Conservation (phyloP, 2,113 vertebrate genomes). For the Delphinapterus leucas region DNA sequence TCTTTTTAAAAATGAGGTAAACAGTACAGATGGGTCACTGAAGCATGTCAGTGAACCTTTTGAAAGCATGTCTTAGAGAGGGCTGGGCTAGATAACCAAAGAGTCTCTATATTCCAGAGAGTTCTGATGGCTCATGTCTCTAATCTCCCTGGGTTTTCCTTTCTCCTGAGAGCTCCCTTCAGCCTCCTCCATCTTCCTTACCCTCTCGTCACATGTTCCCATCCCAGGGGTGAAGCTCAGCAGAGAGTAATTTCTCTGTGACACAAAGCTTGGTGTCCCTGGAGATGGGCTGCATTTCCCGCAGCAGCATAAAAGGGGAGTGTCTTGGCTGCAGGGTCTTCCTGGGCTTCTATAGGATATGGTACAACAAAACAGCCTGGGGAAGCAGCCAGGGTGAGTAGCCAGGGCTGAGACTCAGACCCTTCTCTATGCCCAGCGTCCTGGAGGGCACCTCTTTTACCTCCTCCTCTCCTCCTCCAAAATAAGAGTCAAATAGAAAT, state of each 20-base stretch:
- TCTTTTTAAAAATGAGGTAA: neutral
- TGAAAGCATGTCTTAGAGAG: neutral
- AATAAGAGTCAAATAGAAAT: neutral
- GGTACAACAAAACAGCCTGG: neutral
- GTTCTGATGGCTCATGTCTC: neutral
- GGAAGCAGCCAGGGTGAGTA: neutral
- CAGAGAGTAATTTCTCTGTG: neutral
- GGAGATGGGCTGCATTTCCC: neutral
- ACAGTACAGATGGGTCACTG: neutral
- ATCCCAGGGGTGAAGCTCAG: neutral
- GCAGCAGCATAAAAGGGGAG: neutral
- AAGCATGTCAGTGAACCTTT: neutral
- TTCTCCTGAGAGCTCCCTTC: neutral
- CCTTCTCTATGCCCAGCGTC: neutral
- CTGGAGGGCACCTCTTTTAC: neutral
- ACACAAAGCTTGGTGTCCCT: neutral
- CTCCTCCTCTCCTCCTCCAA: neutral
- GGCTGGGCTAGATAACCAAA: neutral
- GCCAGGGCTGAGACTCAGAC: neutral
- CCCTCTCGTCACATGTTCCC: neutral
- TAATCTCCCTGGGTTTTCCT: neutral
- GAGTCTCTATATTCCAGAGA: neutral
- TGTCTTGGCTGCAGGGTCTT: neutral
- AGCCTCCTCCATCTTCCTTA: neutral
- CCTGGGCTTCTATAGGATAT: rapidly evolving